A percentile compares a stretch with the other conserved stretches of the same genome.
These are phyloP conservation scores for Eristalinus sepulchralis DNA, from an alignment of 2,888 invertebrate species.

Conservation along the genomic window DNA sequence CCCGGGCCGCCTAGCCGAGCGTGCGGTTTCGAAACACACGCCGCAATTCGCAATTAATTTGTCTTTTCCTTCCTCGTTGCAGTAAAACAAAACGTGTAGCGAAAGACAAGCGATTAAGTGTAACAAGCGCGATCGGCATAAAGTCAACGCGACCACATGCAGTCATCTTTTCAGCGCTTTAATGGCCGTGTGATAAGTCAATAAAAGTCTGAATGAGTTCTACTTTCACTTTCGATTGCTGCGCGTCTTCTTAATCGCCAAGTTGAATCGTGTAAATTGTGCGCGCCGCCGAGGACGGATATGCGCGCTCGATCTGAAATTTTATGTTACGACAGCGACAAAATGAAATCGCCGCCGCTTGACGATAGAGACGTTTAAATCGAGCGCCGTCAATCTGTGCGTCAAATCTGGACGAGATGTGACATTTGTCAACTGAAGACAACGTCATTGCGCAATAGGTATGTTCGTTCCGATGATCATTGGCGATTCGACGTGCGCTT, in stretches of 20 bases:
- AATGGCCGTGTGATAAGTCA: constrained; percentile 1
- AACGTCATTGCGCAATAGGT: background rate
- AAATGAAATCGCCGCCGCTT: background rate
- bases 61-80: constrained; percentile 38
- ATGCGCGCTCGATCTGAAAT: background rate
- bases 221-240: constrained; percentile 63
- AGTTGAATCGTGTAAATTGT: constrained; percentile 58
- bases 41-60: constrained; percentile 31
- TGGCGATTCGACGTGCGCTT: background rate
- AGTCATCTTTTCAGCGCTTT: constrained; percentile 12
- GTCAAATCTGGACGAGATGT: background rate
- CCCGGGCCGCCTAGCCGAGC: background rate
- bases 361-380: background rate
- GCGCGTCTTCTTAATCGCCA: constrained; percentile 35
- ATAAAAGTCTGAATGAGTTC: constrained; percentile 47
- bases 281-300: constrained; percentile 46
- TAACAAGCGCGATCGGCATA: constrained; percentile 30
- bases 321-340: background rate
- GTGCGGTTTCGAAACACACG: background rate
- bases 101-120: constrained; percentile 13
- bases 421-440: background rate
- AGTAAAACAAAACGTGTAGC: background rate
- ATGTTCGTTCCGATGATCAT: background rate
- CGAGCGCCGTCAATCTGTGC: background rate
- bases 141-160: constrained; percentile 3